These are phyloP conservation scores for Pseudomyrmex flavicornis DNA, from an alignment of 1,140 invertebrate genomes.

Conservation along the genomic window DNA sequence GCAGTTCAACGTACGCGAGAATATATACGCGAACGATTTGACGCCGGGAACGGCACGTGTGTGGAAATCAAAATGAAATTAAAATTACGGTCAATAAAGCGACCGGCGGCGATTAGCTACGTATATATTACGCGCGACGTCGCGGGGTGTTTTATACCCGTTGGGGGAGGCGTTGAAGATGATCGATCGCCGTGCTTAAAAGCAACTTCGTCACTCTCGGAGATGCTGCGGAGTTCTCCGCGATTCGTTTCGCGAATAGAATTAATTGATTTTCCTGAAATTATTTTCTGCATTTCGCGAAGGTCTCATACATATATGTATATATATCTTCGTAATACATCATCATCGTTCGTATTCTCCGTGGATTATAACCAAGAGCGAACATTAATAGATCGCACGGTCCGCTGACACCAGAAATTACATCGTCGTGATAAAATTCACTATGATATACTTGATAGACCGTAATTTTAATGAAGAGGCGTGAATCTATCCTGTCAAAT, in stretches of 20 bases:
- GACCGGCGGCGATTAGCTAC: constrained; percentile 57
- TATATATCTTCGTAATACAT: too few species aligned
- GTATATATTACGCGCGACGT: constrained; percentile 37
- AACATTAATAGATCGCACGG: constrained; percentile 16
- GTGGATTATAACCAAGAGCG: not conserved
- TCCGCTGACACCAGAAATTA: constrained; percentile 30
- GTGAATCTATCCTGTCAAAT: too few species aligned
- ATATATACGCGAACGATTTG: not conserved
- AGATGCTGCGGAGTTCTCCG: not conserved
- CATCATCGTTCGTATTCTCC: not conserved
- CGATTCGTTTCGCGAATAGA: not conserved
- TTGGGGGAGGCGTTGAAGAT: constrained; percentile 24
- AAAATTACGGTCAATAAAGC: constrained; percentile 55
- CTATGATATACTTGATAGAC: constrained; percentile 21
- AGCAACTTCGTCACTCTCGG: constrained; percentile 45
- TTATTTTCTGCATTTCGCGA: constrained; percentile 20
- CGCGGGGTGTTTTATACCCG: constrained; percentile 33
- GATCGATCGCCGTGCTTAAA: constrained; percentile 54
- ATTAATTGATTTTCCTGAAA: constrained; percentile 49
- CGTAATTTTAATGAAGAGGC: constrained; percentile 42
- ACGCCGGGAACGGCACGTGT: constrained; percentile 13
- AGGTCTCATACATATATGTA: not conserved
- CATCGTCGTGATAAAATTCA: constrained; percentile 13
- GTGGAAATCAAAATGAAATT: constrained; percentile 52
- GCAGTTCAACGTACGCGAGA: too few species aligned